Evolutionary conservation across 1,140 invertebrate genomes (phyloP).

Genomic region (Diploscapter pachys): DNA sequence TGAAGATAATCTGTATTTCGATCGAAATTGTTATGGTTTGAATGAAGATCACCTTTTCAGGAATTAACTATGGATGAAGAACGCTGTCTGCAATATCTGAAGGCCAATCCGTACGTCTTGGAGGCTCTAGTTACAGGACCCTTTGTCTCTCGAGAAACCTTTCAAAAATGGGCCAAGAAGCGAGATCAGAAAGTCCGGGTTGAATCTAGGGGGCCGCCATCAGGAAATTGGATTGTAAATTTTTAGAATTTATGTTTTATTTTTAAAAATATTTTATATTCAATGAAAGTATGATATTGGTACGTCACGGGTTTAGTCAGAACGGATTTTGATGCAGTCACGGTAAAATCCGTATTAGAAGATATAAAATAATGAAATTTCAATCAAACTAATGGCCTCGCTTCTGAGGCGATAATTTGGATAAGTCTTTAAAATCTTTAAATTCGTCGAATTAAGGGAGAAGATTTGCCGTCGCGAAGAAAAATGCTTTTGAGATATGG

Average conservation of each 20-base stretch:
- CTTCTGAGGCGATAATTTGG: too few relatives aligned
- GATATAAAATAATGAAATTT: too few relatives aligned
- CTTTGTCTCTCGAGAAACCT: slow-evolving; percentile 45
- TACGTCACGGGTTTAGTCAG: neutral
- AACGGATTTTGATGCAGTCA: too few relatives aligned
- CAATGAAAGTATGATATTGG: slow-evolving; percentile 2
- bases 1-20: too few relatives aligned
- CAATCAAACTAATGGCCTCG: too few relatives aligned
- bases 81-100: slow-evolving; percentile 43
- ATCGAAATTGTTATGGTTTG: too few relatives aligned
- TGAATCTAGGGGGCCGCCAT: neutral
- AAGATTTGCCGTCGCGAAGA: too few relatives aligned
- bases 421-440: too few relatives aligned
- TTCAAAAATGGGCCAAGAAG: slow-evolving; percentile 43
- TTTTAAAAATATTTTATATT: neutral
- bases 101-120: slow-evolving; percentile 42
- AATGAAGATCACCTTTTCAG: too few relatives aligned
- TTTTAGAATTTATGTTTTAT: slow-evolving; percentile 15
- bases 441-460: too few relatives aligned
- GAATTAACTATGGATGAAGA: slow-evolving; percentile 28
- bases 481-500: too few relatives aligned
- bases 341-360: too few relatives aligned
- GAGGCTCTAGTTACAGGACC: slow-evolving; percentile 42
- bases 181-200: slow-evolving; percentile 13
- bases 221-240: neutral